Evolutionary conservation across 2,797 vertebrate genomes (phyloP).

Genomic region (Falco rusticolus): DNA sequence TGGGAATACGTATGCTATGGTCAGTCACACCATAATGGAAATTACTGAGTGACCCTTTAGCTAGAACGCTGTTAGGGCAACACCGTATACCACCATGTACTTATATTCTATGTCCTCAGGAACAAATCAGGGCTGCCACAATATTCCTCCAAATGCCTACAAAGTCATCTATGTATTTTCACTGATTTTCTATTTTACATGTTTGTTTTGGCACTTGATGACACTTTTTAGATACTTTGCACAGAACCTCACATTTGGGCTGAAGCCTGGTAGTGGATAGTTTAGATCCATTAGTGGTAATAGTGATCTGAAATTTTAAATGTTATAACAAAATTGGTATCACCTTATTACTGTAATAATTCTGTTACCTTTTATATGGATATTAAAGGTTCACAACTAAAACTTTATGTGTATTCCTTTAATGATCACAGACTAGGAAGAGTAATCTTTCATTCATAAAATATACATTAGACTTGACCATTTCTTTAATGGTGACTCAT

Average conservation of each 20-base stretch:
- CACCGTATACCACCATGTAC: rapidly evolving
- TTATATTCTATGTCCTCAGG: neutral
- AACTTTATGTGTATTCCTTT: neutral
- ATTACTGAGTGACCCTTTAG: neutral
- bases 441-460: conserved; percentile 18
- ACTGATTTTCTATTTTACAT: neutral
- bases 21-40: neutral
- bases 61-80: neutral
- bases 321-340: neutral
- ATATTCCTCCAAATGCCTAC: neutral
- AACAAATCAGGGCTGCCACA: neutral
- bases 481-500: neutral
- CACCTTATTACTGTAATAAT: neutral
- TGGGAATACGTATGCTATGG: neutral
- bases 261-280: neutral
- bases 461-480: neutral
- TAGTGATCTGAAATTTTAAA: neutral
- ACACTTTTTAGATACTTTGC: neutral
- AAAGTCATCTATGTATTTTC: neutral
- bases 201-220: neutral
- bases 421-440: neutral
- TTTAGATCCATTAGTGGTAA: neutral
- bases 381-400: neutral
- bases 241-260: neutral
- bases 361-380: neutral